Conservation (phyloP, 2,113 vertebrate genomes). For the Hystrix cristata region DNA sequence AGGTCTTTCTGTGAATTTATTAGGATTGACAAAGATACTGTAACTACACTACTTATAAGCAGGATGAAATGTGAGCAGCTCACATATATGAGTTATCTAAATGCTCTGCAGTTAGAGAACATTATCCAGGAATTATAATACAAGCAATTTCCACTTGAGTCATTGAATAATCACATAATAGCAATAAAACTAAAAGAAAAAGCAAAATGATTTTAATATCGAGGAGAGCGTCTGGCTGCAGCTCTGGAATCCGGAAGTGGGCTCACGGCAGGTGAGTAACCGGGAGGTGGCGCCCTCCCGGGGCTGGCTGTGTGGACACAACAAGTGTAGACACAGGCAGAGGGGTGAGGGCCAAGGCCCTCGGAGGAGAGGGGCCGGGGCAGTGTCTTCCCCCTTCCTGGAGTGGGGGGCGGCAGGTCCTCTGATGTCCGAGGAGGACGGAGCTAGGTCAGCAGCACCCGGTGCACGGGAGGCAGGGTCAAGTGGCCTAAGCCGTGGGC, state of each 20-base stretch:
- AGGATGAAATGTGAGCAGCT: not conserved
- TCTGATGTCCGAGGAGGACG: not conserved
- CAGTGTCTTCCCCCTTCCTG: fast-evolving
- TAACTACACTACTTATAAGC: not conserved
- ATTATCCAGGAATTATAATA: not conserved
- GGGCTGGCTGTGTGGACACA: not conserved
- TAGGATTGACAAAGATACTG: not conserved
- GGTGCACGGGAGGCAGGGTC: not conserved
- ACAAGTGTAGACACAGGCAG: fast-evolving
- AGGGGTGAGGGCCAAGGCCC: not conserved
- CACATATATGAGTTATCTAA: not conserved
- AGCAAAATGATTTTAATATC: not conserved
- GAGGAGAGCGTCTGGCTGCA: fast-evolving
- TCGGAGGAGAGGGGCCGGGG: not conserved
- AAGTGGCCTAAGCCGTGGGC: not conserved
- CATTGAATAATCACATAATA: not conserved
- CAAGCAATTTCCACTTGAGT: not conserved
- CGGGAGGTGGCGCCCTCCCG: fast-evolving
- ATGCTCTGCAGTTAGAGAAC: not conserved
- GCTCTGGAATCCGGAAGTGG: not conserved
- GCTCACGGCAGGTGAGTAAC: not conserved
- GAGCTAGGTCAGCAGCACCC: too few species aligned
- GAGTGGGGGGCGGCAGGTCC: not conserved
- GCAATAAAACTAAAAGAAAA: not conserved
- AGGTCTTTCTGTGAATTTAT: not conserved